A percentile compares a stretch with the other conserved stretches of the same genome.
phyloP scores from a whole-genome alignment of 2,888 invertebrate species.

The Isoperla grammatica region DNA sequence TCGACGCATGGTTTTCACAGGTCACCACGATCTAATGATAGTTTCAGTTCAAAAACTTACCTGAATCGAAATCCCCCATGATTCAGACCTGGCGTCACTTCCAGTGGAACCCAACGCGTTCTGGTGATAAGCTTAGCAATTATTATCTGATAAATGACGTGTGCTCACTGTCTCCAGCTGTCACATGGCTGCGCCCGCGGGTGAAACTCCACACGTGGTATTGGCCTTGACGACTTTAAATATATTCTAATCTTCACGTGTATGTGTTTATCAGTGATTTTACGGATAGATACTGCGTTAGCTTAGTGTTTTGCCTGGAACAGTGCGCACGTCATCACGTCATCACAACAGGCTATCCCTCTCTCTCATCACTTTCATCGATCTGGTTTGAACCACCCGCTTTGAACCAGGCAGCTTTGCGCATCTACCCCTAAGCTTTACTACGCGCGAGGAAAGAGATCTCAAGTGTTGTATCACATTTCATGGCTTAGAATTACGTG shows the following conservation, averaged over 20 bases:
- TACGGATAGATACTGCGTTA: conserved; percentile 7
- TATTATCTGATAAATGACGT: background rate
- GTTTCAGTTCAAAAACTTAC: background rate
- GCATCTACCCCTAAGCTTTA: background rate
- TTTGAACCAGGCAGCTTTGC: conserved; percentile 10
- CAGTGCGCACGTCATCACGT: background rate
- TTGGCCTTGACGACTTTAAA: too few relatives aligned
- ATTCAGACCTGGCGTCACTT: background rate
- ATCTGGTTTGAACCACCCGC: conserved; percentile 21
- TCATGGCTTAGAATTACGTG: too few relatives aligned
- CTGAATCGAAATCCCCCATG: conserved; percentile 5
- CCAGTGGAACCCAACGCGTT: background rate
- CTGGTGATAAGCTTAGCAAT: background rate
- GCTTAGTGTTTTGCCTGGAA: background rate
- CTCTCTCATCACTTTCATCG: background rate
- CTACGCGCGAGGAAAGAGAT: conserved; percentile 17
- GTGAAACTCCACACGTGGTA: background rate
- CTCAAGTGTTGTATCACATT: background rate
- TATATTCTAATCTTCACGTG: background rate
- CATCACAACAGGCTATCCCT: background rate
- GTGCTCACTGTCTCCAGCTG: background rate
- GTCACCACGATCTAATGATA: too few relatives aligned
- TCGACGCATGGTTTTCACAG: too few relatives aligned
- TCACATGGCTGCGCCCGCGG: too few relatives aligned
- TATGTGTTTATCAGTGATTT: conserved; percentile 3